Evolutionary conservation across 2,888 invertebrate genomes (phyloP).

Genomic region (Aquatica leii): DNA sequence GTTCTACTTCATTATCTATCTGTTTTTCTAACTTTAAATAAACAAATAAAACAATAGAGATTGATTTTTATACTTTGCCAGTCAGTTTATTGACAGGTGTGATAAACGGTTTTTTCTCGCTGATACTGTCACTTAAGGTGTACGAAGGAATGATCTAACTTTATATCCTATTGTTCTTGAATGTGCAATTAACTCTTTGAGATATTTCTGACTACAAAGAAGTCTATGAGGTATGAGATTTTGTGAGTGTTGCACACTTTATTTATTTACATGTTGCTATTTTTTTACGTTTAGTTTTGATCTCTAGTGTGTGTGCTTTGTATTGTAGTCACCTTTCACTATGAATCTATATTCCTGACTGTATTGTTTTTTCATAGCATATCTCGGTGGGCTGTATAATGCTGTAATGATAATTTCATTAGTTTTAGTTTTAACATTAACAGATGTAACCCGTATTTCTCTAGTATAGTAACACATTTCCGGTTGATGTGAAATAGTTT

Average conservation of each 20-base stretch:
- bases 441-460: slow-evolving; percentile 22
- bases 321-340: no score
- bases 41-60: neutral
- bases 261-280: neutral
- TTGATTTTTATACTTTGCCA: slow-evolving; percentile 7
- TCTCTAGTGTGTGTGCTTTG: no score
- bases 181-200: neutral
- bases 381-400: slow-evolving; percentile 29
- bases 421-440: slow-evolving; percentile 18
- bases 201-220: slow-evolving; percentile 9
- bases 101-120: neutral
- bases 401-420: slow-evolving; percentile 10
- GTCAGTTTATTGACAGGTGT: neutral
- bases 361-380: slow-evolving; percentile 26
- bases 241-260: slow-evolving; percentile 6
- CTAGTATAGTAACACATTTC: slow-evolving; percentile 22
- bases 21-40: neutral
- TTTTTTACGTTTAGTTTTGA: slow-evolving; percentile 12
- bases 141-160: neutral
- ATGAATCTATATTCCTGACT: slow-evolving; percentile 9
- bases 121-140: slow-evolving; percentile 4
- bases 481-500: slow-evolving; percentile 22
- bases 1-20: neutral
- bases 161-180: neutral
- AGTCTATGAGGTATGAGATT: neutral